These are phyloP conservation scores for Vimba vimba DNA, from an alignment of 2,113 vertebrate genomes.

Conservation along the genomic window DNA sequence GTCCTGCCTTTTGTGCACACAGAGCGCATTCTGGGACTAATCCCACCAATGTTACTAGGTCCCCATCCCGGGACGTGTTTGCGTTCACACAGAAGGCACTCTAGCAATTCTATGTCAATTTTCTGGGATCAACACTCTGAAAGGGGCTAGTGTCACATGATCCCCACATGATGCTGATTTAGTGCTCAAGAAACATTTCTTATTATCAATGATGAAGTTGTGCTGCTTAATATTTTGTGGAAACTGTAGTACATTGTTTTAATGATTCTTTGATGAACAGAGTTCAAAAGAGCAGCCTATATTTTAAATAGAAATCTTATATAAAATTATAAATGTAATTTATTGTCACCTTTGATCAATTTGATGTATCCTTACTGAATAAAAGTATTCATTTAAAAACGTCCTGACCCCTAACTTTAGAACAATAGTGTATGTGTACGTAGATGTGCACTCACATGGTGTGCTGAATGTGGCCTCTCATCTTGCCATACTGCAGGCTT, in stretches of 20 bases:
- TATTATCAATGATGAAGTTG: neutral
- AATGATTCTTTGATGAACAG: neutral
- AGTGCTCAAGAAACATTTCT: neutral
- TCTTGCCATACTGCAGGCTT: conserved; percentile 96
- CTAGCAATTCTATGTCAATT: too few species aligned
- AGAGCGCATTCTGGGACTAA: too few species aligned
- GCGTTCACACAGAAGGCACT: too few species aligned
- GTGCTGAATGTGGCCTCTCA: conserved; percentile 98
- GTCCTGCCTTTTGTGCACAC: too few species aligned
- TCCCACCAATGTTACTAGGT: too few species aligned
- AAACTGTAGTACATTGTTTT: neutral
- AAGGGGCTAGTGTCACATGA: too few species aligned
- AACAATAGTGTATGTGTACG: neutral
- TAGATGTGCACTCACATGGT: conserved; percentile 85
- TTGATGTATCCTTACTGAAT: neutral
- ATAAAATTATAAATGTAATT: neutral
- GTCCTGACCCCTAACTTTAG: neutral
- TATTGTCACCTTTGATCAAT: neutral
- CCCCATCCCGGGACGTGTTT: too few species aligned
- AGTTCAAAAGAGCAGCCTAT: neutral
- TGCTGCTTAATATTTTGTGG: neutral
- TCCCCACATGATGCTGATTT: neutral
- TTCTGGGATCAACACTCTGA: too few species aligned
- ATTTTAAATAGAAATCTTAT: neutral
- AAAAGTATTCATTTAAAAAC: neutral